phyloP scores from a whole-genome alignment of 2,113 vertebrate species.

The Pagrus major region DNA sequence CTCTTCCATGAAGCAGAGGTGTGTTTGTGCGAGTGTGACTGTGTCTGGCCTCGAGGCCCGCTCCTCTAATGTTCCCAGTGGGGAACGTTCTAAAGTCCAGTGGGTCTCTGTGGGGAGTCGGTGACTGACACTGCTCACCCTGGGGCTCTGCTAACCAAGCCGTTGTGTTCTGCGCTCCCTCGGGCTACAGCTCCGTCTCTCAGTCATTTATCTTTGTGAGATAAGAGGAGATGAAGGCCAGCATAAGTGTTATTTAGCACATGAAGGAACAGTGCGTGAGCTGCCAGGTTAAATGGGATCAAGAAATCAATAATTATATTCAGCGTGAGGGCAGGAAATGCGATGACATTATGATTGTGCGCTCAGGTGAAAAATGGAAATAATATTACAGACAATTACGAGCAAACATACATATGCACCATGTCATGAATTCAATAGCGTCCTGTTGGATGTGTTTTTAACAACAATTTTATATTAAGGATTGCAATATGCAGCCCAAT shows the following conservation, averaged over 20 bases:
- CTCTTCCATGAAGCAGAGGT: background rate
- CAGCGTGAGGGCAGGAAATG: background rate
- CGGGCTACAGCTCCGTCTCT: background rate
- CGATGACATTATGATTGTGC: background rate
- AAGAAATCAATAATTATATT: conserved; percentile 11
- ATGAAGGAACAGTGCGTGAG: background rate
- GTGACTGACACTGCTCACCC: conserved; percentile 56
- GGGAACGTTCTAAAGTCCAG: conserved; percentile 19
- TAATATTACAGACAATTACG: background rate
- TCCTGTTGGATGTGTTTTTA: background rate
- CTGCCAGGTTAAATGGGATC: conserved; percentile 26
- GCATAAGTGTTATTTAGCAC: background rate
- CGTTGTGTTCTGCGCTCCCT: conserved; percentile 11
- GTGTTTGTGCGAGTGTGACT: background rate
- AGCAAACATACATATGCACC: background rate
- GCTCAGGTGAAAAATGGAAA: background rate
- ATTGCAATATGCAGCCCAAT: background rate
- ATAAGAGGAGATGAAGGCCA: background rate
- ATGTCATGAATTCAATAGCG: background rate
- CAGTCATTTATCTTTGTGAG: conserved; percentile 13
- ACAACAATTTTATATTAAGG: background rate
- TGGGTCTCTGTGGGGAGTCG: conserved; percentile 35
- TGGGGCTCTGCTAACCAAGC: conserved; percentile 2
- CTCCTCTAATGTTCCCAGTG: conserved; percentile 31
- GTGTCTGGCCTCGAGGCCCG: conserved; percentile 23